Conservation (phyloP, 2,888 invertebrate genomes). For the Cheilosia impressa region DNA sequence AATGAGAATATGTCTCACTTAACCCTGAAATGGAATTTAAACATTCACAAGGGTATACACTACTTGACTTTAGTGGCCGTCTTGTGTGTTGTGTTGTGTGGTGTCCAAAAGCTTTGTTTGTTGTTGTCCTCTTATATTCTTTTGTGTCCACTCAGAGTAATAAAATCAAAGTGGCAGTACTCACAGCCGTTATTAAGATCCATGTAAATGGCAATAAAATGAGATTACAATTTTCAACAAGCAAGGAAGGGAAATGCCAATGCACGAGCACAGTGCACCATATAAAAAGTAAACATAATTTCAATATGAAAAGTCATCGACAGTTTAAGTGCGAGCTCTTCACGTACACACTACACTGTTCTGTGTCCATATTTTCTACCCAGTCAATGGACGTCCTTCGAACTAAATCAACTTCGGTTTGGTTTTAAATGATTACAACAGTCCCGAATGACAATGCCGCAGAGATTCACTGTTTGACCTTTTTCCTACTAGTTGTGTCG, state of each 20-base stretch:
- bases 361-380: constrained; percentile 15
- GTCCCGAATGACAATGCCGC: constrained; percentile 64
- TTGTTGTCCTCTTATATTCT: not conserved
- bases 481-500: constrained; percentile 43
- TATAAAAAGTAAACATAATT: constrained; percentile 62
- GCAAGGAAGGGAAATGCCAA: constrained; percentile 16
- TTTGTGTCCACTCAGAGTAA: constrained; percentile 22
- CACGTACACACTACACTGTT: constrained; percentile 33
- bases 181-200: constrained; percentile 46
- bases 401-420: constrained; percentile 47
- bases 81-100: not conserved
- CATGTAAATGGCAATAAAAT: constrained; percentile 59
- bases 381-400: constrained; percentile 78
- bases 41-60: constrained; percentile 37
- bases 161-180: constrained; percentile 61
- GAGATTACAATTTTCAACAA: constrained; percentile 46
- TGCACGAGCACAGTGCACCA: constrained; percentile 7
- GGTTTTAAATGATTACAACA: constrained; percentile 66
- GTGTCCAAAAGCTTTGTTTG: constrained; percentile 22
- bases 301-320: constrained; percentile 78
- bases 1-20: constrained; percentile 35
- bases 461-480: constrained; percentile 60
- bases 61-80: not conserved
- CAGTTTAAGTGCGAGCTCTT: constrained; percentile 76
- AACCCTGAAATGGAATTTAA: constrained; percentile 55